Evolutionary conservation across 2,113 vertebrate species (phyloP).

Genomic region (Neomonachus schauinslandi): DNA sequence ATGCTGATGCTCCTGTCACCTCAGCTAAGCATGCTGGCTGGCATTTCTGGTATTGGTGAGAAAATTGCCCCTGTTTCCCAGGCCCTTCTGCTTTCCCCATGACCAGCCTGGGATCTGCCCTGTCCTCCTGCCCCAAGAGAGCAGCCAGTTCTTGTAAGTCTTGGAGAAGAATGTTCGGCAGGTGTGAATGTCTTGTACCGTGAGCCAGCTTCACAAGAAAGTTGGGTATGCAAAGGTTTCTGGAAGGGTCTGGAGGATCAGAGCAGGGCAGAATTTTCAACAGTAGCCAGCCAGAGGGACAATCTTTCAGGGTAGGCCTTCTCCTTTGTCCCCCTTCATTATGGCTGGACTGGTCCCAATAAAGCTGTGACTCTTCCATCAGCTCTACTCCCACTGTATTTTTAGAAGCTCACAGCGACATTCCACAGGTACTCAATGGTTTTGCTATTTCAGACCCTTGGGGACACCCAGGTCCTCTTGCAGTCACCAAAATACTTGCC

Average conservation of each 20-base stretch:
- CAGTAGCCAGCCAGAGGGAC: not conserved
- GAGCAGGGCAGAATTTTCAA: not conserved
- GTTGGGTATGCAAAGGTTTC: not conserved
- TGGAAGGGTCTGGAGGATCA: not conserved
- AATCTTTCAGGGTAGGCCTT: not conserved
- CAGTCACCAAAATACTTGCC: constrained; percentile 98
- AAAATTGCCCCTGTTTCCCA: not conserved
- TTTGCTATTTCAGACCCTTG: constrained; percentile 90
- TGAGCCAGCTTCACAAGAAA: not conserved
- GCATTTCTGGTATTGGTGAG: not conserved
- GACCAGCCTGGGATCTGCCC: not conserved
- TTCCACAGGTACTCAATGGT: constrained; percentile 92
- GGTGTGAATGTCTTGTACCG: not conserved
- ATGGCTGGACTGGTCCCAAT: not conserved
- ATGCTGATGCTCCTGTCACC: not conserved
- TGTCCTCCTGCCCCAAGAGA: not conserved
- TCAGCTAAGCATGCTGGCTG: not conserved
- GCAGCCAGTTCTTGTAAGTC: not conserved
- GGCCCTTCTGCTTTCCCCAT: not conserved
- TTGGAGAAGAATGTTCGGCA: not conserved
- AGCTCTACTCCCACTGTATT: constrained; percentile 90
- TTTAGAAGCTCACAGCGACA: constrained; percentile 92
- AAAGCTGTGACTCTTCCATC: not conserved
- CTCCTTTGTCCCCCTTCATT: not conserved
- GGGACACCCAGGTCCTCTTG: constrained; percentile 90